Conservation (phyloP, 1,140 invertebrate genomes). For the Cotesia vestalis region DNA sequence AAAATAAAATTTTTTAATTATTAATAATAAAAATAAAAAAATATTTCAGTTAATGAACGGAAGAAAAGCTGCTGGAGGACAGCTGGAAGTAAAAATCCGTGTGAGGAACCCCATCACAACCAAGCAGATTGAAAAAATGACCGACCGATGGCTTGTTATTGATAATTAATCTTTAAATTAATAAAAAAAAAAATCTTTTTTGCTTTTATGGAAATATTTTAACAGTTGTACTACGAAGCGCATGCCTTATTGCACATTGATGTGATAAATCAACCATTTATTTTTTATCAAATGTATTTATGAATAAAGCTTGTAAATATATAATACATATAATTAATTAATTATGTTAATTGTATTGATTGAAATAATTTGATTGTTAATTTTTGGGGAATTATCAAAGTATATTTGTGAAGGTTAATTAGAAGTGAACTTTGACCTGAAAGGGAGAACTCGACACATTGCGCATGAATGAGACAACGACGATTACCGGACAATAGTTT, state of each 20-base stretch:
- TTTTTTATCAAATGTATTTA: conserved; percentile 11
- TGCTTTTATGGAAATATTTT: conserved; percentile 15
- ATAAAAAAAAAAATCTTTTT: background rate
- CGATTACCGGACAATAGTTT: conserved; percentile 66
- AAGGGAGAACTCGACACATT: conserved; percentile 4
- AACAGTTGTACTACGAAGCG: background rate
- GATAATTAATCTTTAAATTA: conserved; percentile 62
- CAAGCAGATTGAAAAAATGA: conserved; percentile 89
- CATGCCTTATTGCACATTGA: background rate
- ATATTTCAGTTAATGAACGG: conserved; percentile 84
- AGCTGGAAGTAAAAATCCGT: conserved; percentile 89
- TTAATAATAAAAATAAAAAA: background rate
- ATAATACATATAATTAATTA: background rate
- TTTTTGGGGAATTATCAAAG: background rate
- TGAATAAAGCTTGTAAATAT: conserved; percentile 11
- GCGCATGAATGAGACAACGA: conserved; percentile 47
- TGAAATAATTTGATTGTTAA: background rate
- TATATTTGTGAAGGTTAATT: conserved; percentile 4
- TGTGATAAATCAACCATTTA: background rate
- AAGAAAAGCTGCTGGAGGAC: conserved; percentile 85
- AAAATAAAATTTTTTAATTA: conserved; percentile 19
- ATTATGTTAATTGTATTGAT: background rate
- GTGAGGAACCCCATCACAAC: conserved; percentile 89
- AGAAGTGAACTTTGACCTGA: conserved; percentile 16
- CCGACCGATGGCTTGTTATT: conserved; percentile 92